A percentile compares a stretch with the other conserved stretches of the same genome.
phyloP scores from a whole-genome alignment of 2,113 vertebrate species.

The Salvelinus sp. region DNA sequence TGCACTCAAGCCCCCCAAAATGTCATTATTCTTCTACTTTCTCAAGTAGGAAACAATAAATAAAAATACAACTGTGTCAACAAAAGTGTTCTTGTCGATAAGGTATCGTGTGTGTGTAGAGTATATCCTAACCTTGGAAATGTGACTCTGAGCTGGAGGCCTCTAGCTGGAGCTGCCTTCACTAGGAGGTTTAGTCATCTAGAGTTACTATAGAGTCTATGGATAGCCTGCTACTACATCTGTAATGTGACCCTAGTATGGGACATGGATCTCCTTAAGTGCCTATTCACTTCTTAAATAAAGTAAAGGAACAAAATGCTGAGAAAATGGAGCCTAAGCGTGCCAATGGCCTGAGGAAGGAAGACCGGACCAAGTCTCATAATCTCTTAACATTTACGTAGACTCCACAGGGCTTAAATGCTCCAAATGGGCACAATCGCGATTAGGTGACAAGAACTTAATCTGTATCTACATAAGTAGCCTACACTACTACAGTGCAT shows the following conservation, averaged over 20 bases:
- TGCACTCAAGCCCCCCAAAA: slow-evolving; percentile 15
- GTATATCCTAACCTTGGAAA: slow-evolving; percentile 34
- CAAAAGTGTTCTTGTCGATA: slow-evolving; percentile 27
- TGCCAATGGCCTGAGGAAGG: neutral
- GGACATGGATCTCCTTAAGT: neutral
- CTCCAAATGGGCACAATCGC: neutral
- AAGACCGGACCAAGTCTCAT: neutral
- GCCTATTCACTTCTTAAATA: slow-evolving; percentile 18
- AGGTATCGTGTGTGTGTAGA: neutral
- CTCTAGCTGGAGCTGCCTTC: slow-evolving; percentile 7
- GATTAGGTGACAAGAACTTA: neutral
- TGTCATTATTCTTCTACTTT: slow-evolving; percentile 33
- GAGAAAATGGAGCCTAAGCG: neutral
- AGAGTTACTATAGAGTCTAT: slow-evolving; percentile 31
- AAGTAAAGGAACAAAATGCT: slow-evolving; percentile 21
- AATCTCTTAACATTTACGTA: neutral
- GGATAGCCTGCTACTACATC: neutral
- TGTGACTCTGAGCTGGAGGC: slow-evolving; percentile 56
- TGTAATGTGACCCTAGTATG: slow-evolving; percentile 42
- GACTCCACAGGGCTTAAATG: neutral
- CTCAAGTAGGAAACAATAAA: slow-evolving; percentile 43
- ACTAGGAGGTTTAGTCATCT: slow-evolving; percentile 41
- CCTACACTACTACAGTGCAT: neutral
- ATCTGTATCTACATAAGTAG: neutral
- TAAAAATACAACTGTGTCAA: slow-evolving; percentile 43